These are phyloP conservation scores for Sesia bembeciformis DNA, from an alignment of 2,888 invertebrate genomes.

Conservation along the genomic window DNA sequence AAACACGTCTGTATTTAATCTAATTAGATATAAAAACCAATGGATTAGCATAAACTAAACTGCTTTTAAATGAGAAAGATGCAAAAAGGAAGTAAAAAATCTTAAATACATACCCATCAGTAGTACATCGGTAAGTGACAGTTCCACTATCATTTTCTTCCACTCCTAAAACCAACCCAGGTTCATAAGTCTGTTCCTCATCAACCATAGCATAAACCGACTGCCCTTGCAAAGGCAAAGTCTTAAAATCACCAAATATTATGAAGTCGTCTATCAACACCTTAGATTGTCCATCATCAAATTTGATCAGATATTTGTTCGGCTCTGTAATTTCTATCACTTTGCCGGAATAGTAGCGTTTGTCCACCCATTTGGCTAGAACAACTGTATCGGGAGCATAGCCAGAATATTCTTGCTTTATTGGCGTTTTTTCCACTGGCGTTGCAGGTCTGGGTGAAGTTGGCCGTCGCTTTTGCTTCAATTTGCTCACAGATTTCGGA, in stretches of 20 bases:
- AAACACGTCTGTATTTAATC: no score
- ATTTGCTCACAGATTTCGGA: slow-evolving; percentile 56
- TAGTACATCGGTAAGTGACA: slow-evolving; percentile 60
- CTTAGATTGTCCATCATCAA: slow-evolving; percentile 77
- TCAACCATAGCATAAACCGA: slow-evolving; percentile 71
- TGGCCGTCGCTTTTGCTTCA: slow-evolving; percentile 56
- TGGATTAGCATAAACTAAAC: no score
- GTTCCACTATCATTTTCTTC: slow-evolving; percentile 60
- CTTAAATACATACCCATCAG: slow-evolving; percentile 49
- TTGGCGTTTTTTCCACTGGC: slow-evolving; percentile 46
- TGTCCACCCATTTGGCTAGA: slow-evolving; percentile 80
- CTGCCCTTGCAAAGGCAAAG: slow-evolving; percentile 68
- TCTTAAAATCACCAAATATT: slow-evolving; percentile 68
- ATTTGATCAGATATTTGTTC: slow-evolving; percentile 76
- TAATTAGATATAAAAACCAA: no score
- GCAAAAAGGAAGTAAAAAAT: not conserved
- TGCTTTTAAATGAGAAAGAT: no score
- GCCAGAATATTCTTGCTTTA: slow-evolving; percentile 52
- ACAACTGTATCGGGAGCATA: slow-evolving; percentile 64
- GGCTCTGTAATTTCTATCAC: slow-evolving; percentile 72
- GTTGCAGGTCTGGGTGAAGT: slow-evolving; percentile 59
- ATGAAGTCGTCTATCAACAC: slow-evolving; percentile 75
- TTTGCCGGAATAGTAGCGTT: slow-evolving; percentile 78
- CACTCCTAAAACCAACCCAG: slow-evolving; percentile 61
- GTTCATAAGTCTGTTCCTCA: slow-evolving; percentile 70